Evolutionary conservation across 2,888 invertebrate genomes (phyloP).

Genomic region (Thyatira batis): DNA sequence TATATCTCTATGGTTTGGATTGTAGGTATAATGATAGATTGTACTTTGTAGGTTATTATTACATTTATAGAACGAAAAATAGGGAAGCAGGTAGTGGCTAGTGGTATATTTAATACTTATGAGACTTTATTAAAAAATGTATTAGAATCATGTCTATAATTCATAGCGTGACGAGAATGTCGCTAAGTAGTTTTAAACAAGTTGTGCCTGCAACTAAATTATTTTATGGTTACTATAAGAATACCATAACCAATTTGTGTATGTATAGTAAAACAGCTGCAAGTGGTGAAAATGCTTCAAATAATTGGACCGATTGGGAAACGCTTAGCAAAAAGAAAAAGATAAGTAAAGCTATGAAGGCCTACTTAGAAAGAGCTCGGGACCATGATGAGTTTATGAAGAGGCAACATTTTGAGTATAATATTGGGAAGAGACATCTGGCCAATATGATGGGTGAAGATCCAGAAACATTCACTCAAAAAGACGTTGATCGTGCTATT

Average conservation of each 20-base stretch:
- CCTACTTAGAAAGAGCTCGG: conserved; percentile 91
- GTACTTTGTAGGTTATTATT: too few relatives aligned
- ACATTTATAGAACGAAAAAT: too few relatives aligned
- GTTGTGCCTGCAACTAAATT: conserved; percentile 43
- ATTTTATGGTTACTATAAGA: conserved; percentile 30
- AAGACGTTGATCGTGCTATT: conserved; percentile 93
- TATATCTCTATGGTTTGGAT: too few relatives aligned
- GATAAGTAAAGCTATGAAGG: conserved; percentile 94
- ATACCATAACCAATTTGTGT: conserved; percentile 35
- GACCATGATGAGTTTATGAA: conserved; percentile 93
- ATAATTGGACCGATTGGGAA: conserved; percentile 70
- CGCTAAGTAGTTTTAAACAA: conserved; percentile 47
- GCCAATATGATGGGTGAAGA: conserved; percentile 99
- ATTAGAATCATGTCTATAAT: neutral
- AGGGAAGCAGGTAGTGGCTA: too few relatives aligned
- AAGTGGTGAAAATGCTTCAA: conserved; percentile 38
- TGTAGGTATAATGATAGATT: too few relatives aligned
- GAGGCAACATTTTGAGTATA: conserved; percentile 89
- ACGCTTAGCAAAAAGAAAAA: conserved; percentile 79
- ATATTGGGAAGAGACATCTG: conserved; percentile 96
- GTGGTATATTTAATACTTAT: too few relatives aligned
- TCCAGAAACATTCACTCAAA: conserved; percentile 92
- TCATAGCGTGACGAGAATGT: conserved; percentile 39
- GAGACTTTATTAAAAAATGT: neutral
- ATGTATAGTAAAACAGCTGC: conserved; percentile 45